Conservation (phyloP, 2,113 vertebrate species). For the Aspiorhynchus laticeps region DNA sequence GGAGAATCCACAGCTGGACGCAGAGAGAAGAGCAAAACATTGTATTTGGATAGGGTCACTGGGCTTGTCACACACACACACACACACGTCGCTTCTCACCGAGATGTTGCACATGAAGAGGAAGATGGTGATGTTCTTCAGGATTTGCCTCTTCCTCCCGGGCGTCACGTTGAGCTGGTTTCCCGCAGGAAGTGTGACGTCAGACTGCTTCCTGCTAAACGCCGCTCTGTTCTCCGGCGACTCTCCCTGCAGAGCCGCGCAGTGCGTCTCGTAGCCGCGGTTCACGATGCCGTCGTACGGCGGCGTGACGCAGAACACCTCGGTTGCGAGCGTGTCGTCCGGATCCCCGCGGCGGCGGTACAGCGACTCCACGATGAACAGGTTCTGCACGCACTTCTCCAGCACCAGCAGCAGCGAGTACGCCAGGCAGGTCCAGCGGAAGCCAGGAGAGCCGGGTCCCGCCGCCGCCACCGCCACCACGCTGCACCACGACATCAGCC, state of each 20-base stretch:
- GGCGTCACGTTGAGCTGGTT: conserved; percentile 53
- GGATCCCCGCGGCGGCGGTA: conserved; percentile 73
- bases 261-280: conserved; percentile 61
- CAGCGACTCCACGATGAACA: conserved; percentile 92
- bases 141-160: conserved; percentile 77
- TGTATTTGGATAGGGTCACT: too few relatives aligned
- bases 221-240: conserved; percentile 65
- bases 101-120: conserved; percentile 86
- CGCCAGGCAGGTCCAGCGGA: conserved; percentile 88
- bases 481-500: conserved; percentile 97
- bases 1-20: conserved; percentile 90
- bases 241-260: conserved; percentile 62
- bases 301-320: conserved; percentile 81
- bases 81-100: conserved; percentile 63
- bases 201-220: conserved; percentile 62
- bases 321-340: conserved; percentile 58
- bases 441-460: conserved; percentile 70
- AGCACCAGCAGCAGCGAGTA: conserved; percentile 86
- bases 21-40: background rate
- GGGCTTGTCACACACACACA: too few relatives aligned
- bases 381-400: conserved; percentile 94
- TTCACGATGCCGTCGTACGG: conserved; percentile 79
- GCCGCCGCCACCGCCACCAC: conserved; percentile 84
- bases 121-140: conserved; percentile 90
- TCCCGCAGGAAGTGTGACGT: conserved; percentile 60